These are phyloP conservation scores for Diploscapter pachys DNA, from an alignment of 1,140 invertebrate genomes.

Conservation along the genomic window DNA sequence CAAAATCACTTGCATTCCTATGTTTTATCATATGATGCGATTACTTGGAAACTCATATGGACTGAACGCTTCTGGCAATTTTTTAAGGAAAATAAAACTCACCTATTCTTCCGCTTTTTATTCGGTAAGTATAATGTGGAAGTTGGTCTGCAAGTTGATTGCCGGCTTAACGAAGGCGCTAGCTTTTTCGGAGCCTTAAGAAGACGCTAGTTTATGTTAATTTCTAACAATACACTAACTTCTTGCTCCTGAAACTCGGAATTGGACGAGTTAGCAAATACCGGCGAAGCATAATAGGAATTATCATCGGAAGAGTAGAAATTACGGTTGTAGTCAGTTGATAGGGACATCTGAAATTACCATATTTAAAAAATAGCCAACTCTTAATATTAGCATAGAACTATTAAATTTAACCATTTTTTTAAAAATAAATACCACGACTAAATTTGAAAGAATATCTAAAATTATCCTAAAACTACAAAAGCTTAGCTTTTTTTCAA, in stretches of 20 bases:
- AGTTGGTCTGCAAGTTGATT: constrained; percentile 32
- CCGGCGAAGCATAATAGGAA: constrained; percentile 18
- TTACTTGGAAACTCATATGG: no score
- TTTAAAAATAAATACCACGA: no score
- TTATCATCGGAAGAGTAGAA: constrained; percentile 20
- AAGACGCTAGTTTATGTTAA: neutral
- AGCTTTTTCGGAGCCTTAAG: constrained; percentile 21
- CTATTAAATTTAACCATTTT: no score
- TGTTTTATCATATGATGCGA: neutral
- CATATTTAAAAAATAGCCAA: no score
- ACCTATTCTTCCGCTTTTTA: constrained; percentile 21
- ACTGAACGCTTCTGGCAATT: neutral
- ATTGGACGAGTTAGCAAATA: constrained; percentile 11
- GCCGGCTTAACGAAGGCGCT: constrained; percentile 24
- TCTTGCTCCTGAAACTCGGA: neutral
- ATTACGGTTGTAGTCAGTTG: neutral
- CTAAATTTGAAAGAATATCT: no score
- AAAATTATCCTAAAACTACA: no score
- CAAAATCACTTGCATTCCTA: neutral
- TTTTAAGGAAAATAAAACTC: neutral
- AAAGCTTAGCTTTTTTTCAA: no score
- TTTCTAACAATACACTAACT: neutral
- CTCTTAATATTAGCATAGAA: no score
- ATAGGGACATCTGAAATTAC: no score
- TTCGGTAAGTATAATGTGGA: constrained; percentile 31